Base-by-base conservation (phyloP, 2,797 vertebrate species). In the Ibycter americanus region DNA sequence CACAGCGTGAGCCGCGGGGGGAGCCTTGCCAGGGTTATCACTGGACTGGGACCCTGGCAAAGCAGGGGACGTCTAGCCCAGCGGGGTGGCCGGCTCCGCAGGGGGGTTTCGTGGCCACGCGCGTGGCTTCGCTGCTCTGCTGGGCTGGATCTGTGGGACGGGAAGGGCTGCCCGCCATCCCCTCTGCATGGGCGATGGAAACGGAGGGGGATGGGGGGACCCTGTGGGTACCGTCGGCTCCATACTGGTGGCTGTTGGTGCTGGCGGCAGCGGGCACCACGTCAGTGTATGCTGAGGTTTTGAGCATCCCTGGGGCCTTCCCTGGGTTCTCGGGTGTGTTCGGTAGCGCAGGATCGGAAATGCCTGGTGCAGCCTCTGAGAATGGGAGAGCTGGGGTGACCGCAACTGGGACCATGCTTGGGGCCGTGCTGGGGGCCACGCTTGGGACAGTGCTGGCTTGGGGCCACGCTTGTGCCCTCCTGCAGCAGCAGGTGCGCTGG, bases 31-130 rank as follows among this genome's bases (percentile, higher is more conserved):
- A 1, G 54, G 59, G n/a, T 38, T 67, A 40, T 55, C 49, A 49
- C 82, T 22, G 5, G 34, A 3, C 73, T 51, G 80, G 11, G 63
- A 31, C 77, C 84, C 78, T 15, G 34, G 47, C 84, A 59, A 16
- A 82, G 72, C 4, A 1, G 5, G 27, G 47, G 31, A 14, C n/a
- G 36, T 23, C 17, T 15, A 25, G 52, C 46, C 44, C 23, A 7
- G 27, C 4, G 10, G 65, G 78, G 54, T 2, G 20, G 21, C 47
- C 3, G 4, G 54, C 38, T 62, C 59, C 4, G 4, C 2, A 5
- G n/a, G 14, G 15, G 16, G 12, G 4, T 32, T 52, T 2, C 4
- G 0, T 0, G 6, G 38, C n/a, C 22, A 0, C 2, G 1, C 0
- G 9, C 12, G 36, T 14, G 27, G 5, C 20, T 13, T 59, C 0